Conservation (phyloP, 2,888 invertebrate genomes). For the Aspidiotus destructor region DNA sequence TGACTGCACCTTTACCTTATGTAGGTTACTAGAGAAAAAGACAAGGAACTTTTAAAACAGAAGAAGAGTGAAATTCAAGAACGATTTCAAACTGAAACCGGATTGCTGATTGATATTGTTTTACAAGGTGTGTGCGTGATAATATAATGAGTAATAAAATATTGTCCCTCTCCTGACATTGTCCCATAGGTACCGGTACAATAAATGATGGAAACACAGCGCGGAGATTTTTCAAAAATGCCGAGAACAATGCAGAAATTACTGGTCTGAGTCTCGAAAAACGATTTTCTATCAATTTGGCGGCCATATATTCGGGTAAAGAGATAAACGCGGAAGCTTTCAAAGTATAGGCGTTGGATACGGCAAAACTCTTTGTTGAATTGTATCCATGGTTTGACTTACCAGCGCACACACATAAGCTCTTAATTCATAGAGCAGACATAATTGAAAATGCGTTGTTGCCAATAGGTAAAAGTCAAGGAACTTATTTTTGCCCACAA, state of each 20-base stretch:
- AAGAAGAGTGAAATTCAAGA: slow-evolving; percentile 1
- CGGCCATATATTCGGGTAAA: slow-evolving; percentile 4
- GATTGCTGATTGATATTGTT: background rate
- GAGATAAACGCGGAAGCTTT: slow-evolving; percentile 8
- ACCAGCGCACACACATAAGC: slow-evolving; percentile 3
- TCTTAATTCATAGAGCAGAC: slow-evolving; percentile 15
- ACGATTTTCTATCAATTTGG: slow-evolving; percentile 3
- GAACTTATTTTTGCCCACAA: background rate
- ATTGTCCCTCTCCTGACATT: background rate
- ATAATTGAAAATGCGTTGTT: slow-evolving; percentile 9
- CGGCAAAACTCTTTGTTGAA: slow-evolving; percentile 14
- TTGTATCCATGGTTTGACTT: slow-evolving; percentile 14
- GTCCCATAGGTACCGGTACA: background rate
- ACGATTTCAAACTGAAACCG: background rate
- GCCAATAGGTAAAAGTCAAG: background rate
- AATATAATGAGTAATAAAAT: background rate
- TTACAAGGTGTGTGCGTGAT: background rate
- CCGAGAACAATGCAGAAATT: background rate
- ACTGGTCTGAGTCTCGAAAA: background rate
- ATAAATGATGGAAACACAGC: slow-evolving; percentile 12
- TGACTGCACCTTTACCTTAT: too few relatives aligned
- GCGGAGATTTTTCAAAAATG: background rate
- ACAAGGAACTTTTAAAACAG: background rate
- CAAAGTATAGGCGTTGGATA: too few relatives aligned
- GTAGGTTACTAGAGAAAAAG: background rate